Evolutionary conservation across 2,888 invertebrate genomes (phyloP).

Genomic region (Agrotis exclamationis): DNA sequence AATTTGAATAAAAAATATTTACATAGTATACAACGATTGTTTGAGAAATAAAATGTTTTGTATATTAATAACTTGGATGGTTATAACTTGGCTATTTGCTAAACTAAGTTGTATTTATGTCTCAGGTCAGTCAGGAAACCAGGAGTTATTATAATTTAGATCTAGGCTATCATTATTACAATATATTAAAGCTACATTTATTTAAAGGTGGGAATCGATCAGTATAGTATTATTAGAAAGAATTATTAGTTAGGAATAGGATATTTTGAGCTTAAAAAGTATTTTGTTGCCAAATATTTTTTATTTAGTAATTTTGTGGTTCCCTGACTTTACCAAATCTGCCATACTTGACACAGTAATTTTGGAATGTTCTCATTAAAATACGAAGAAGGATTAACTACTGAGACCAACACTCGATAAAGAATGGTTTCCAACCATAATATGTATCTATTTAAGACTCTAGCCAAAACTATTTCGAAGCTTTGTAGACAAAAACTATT

Average conservation of each 20-base stretch:
- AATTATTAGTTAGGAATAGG: conserved; percentile 29
- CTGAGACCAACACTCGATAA: conserved; percentile 53
- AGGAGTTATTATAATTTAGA: conserved; percentile 38
- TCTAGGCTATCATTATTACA: conserved; percentile 46
- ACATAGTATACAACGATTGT: conserved; percentile 73
- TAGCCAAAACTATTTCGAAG: conserved; percentile 60
- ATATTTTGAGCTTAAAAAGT: conserved; percentile 51
- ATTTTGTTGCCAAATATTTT: conserved; percentile 44
- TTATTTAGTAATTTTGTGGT: conserved; percentile 21
- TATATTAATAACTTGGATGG: conserved; percentile 55
- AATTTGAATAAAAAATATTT: conserved; percentile 74
- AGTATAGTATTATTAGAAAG: conserved; percentile 36
- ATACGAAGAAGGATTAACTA: conserved; percentile 57
- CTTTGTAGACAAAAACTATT: conserved; percentile 59
- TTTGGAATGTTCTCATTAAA: conserved; percentile 80
- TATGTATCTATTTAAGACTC: conserved; percentile 39
- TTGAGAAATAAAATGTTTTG: conserved; percentile 52
- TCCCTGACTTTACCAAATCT: conserved; percentile 56
- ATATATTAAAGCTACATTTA: conserved; percentile 59
- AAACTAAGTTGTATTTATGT: conserved; percentile 39
- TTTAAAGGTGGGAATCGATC: conserved; percentile 52
- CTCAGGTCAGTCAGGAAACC: conserved; percentile 44
- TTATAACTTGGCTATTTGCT: conserved; percentile 44
- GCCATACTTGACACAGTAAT: conserved; percentile 62
- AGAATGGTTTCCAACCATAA: conserved; percentile 44